Conservation (phyloP, 2,888 invertebrate genomes). For the Protonemura montana region DNA sequence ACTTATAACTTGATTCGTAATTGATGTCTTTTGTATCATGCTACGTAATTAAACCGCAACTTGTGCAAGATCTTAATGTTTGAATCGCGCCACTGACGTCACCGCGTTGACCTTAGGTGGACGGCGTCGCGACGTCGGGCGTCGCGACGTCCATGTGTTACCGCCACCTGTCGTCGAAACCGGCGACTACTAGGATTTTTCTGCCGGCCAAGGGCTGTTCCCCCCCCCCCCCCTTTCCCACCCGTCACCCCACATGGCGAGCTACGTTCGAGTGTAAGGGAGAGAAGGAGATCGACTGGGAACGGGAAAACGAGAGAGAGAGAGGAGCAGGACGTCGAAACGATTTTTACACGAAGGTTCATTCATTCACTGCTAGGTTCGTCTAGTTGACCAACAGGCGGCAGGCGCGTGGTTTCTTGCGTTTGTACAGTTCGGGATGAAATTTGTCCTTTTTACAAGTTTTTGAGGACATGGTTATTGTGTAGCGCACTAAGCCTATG, state of each 20-base stretch:
- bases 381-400: background rate
- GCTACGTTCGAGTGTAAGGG: background rate
- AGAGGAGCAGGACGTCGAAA: background rate
- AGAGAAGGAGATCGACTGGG: background rate
- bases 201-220: slow-evolving; percentile 13
- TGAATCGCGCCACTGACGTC: background rate
- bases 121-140: slow-evolving; percentile 20
- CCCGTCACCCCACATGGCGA: background rate
- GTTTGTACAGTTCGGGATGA: too few relatives aligned
- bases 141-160: slow-evolving; percentile 41
- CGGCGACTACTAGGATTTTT: slow-evolving; percentile 47
- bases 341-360: background rate
- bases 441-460: too few relatives aligned
- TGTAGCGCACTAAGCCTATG: too few relatives aligned
- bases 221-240: background rate
- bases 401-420: too few relatives aligned
- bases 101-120: background rate
- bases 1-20: background rate
- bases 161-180: slow-evolving; percentile 44
- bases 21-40: slow-evolving; percentile 7
- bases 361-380: background rate
- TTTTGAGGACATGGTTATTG: too few relatives aligned
- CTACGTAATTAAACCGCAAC: background rate
- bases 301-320: slow-evolving; percentile 35
- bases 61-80: background rate